Base-by-base conservation (phyloP, 2,888 invertebrate species). In the Xestia xanthographa region DNA sequence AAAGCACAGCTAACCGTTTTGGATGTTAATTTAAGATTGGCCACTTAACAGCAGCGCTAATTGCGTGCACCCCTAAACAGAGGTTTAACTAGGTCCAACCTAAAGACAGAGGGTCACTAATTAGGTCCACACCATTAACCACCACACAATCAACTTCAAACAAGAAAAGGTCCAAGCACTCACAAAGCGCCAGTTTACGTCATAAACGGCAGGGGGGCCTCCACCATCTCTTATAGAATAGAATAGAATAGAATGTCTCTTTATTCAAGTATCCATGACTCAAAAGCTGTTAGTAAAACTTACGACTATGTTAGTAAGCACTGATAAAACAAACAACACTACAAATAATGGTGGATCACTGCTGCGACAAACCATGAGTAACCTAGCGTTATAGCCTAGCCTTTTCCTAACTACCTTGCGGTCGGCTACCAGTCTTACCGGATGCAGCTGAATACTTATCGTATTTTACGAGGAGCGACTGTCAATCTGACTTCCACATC, bases 161-260 rank as follows among this genome's bases (percentile, higher is more conserved):
- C 75, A 53, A 53, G 50, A 60, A 60, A 73, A 73, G 75, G 34
- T 71, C 26, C 12, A 29, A 60, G 5, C 17, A 17, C 38, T 63
- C 14, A 60, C 60, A 45, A 29, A 43, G n/a, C 26, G 9, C 26
- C 41, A 34, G 20, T 29, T 45, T 17, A 17, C 41, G 14, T 67
- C 67, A 79, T 63, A 82, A 62, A 75, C 82, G 58, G 48, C 14
- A 41, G 2, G 2, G 63, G 43, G 62, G n/a, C 0, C 63, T 41
- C 62, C 62, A n/a, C n/a, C 41, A 63, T 38, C 62, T 62, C 62
- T 62, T 38, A 5, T n/a, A n/a, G n/a, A n/a, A n/a, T n/a, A n/a
- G n/a, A n/a, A n/a, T n/a, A n/a, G n/a, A n/a, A n/a, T n/a, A n/a
- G n/a, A n/a, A n/a, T n/a, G n/a, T n/a, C n/a, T n/a, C n/a, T n/a